Base-by-base conservation (phyloP, 2,888 invertebrate genomes). In the Dyspetes luteomarginatus region DNA sequence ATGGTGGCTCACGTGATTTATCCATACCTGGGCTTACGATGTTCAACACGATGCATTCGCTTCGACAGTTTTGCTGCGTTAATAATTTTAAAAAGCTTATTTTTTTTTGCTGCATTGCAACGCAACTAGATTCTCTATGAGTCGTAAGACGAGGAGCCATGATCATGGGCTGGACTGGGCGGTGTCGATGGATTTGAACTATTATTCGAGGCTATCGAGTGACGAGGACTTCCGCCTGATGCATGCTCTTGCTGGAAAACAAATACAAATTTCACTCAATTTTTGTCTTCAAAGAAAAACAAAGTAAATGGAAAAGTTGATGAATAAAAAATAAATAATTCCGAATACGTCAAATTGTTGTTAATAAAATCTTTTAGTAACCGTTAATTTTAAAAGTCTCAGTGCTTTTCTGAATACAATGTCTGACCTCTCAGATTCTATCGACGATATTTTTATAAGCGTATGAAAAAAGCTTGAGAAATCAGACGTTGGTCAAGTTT, bases 101-200 rank as follows among this genome's bases (percentile, higher is more conserved):
- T 30, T 17, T 26, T 19, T 52, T 48, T 28, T 15, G 4, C n/a
- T 60, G 65, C 26, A 36, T 43, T 55, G 15, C 28, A 22, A 50
- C 26, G 41, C 22, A 24, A 75, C 26, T 56, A 7, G 24, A 48
- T 22, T 65, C 82, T 90, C 93, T 94, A 94, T 90, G 94, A 95
- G 90, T 95, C 95, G 86, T 95, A 95, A 88, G 94, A 95, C 64
- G 95, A 95, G 88, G 95, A 95, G 88, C 94, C 94, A 87, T 94
- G 94, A 89, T 94, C 95, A 82, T 94, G 94, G 86, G 94, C 94
- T 78, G 95, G 95, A 88, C 95, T 95, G 60, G 95, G 95, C 65
- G 95, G 95, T 58, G 95, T 95, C 84, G 95, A 95, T 86, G 95
- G 93, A 92, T 95, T 95, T 87, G 95, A 95, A 93, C 95, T 95